Conservation (phyloP, 2,888 invertebrate species). For the Leucania comma region DNA sequence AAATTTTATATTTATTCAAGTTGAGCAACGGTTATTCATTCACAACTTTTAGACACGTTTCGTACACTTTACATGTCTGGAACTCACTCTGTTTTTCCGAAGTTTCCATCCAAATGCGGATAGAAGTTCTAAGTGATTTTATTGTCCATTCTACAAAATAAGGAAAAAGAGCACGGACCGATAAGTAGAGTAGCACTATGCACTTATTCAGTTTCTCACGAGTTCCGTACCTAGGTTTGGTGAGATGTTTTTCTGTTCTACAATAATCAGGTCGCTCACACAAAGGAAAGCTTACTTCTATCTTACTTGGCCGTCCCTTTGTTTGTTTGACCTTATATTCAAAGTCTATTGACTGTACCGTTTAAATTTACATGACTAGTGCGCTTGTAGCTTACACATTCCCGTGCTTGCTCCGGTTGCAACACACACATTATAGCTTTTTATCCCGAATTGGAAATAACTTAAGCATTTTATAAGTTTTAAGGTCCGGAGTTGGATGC, state of each 20-base stretch:
- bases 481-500: slow-evolving; percentile 83
- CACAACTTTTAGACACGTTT: slow-evolving; percentile 26
- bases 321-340: slow-evolving; percentile 24
- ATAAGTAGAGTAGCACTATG: slow-evolving; percentile 43
- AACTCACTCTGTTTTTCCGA: slow-evolving; percentile 39
- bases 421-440: slow-evolving; percentile 69
- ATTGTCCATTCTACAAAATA: slow-evolving; percentile 46
- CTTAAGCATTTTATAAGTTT: slow-evolving; percentile 85
- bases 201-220: slow-evolving; percentile 48
- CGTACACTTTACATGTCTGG: slow-evolving; percentile 43
- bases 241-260: slow-evolving; percentile 31
- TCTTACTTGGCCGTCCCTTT: neutral
- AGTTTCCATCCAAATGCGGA: slow-evolving; percentile 37
- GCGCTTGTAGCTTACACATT: slow-evolving; percentile 42
- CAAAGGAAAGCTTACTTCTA: slow-evolving; percentile 4
- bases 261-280: slow-evolving; percentile 18
- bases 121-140: slow-evolving; percentile 49
- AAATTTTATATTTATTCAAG: slow-evolving; percentile 66
- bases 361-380: slow-evolving; percentile 19
- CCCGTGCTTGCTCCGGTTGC: slow-evolving; percentile 27
- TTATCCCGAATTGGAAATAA: slow-evolving; percentile 79
- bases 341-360: slow-evolving; percentile 8
- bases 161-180: slow-evolving; percentile 33
- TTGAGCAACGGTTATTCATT: slow-evolving; percentile 46
- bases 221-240: slow-evolving; percentile 25